Evolutionary conservation across 2,888 invertebrate genomes (phyloP).

Genomic region (Lasioglossum marginatum): DNA sequence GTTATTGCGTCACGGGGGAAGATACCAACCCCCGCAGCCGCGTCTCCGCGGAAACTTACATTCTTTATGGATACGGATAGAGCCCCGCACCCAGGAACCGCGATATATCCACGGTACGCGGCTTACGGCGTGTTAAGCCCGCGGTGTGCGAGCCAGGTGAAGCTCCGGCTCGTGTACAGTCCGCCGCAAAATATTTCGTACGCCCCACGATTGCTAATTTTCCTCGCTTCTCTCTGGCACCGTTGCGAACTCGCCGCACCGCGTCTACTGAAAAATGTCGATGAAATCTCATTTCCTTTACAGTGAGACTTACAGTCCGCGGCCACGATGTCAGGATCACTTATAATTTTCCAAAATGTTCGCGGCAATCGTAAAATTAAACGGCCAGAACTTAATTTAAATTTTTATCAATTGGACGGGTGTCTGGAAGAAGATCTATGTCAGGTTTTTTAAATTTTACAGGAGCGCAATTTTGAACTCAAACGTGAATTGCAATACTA

Average conservation of each 20-base stretch:
- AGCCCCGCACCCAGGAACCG: slow-evolving; percentile 53
- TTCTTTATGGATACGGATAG: slow-evolving; percentile 79
- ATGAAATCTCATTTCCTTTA: neutral
- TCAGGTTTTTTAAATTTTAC: too few species aligned
- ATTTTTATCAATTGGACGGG: too few species aligned
- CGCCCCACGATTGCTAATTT: neutral
- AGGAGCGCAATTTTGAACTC: too few species aligned
- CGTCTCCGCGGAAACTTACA: slow-evolving; percentile 67
- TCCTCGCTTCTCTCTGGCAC: neutral
- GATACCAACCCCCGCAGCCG: slow-evolving; percentile 33
- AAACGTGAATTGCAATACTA: too few species aligned
- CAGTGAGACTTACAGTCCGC: neutral
- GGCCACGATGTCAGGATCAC: neutral
- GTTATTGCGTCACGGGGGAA: slow-evolving; percentile 66
- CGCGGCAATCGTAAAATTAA: too few species aligned
- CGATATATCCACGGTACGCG: slow-evolving; percentile 57
- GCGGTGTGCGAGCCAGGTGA: neutral
- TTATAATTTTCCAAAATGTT: too few species aligned
- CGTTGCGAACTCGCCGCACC: neutral
- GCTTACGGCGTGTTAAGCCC: slow-evolving; percentile 74
- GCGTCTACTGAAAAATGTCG: neutral
- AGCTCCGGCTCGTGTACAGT: neutral
- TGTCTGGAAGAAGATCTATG: too few species aligned
- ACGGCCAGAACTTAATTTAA: too few species aligned
- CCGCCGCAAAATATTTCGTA: neutral